Conservation (phyloP, 2,888 invertebrate genomes). For the Drosophila austrosaltans region DNA sequence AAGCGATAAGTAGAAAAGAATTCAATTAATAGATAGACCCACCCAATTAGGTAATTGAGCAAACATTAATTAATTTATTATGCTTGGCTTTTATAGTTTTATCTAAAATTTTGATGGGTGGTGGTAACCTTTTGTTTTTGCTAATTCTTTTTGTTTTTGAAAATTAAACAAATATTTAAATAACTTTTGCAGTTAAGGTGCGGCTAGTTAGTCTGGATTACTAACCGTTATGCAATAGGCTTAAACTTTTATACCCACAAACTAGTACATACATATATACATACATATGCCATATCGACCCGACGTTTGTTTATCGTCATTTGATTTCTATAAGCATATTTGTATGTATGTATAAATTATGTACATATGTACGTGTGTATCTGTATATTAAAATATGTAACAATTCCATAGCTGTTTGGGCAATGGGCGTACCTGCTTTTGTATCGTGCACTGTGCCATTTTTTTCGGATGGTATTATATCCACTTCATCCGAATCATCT, state of each 20-base stretch:
- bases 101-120: not conserved
- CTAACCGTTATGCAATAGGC: conserved; percentile 8
- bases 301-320: conserved; percentile 4
- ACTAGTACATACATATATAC: not conserved
- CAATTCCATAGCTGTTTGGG: not conserved
- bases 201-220: not conserved
- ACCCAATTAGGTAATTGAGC: no score
- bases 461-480: conserved; percentile 69
- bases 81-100: no score
- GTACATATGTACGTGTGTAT: not conserved
- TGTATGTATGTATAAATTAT: not conserved
- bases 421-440: conserved; percentile 61
- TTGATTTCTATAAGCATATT: conserved; percentile 2
- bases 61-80: no score
- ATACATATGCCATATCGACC: conserved; percentile 5
- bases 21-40: no score
- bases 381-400: not conserved
- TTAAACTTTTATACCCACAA: not conserved
- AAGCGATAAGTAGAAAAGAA: no score
- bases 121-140: no score
- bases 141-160: not conserved
- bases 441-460: conserved; percentile 64
- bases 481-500: conserved; percentile 68
- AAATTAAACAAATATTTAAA: not conserved
- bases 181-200: not conserved